phyloP scores from a whole-genome alignment of 2,113 vertebrate species.

The Brachyhypopomus gauderio region DNA sequence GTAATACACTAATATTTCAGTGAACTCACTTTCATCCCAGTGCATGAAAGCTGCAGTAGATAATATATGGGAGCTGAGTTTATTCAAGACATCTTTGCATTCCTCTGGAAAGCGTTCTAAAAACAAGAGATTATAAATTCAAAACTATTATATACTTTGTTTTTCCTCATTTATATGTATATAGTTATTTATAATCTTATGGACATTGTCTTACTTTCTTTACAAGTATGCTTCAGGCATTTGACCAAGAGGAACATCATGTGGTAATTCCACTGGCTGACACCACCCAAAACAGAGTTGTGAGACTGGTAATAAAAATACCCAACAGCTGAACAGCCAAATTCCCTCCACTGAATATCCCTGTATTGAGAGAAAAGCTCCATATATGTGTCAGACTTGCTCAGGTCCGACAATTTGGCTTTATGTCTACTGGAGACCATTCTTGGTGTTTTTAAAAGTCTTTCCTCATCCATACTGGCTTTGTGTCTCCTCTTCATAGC shows the following conservation, averaged over 20 bases:
- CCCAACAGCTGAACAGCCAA: slow-evolving; percentile 53
- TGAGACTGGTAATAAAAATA: slow-evolving; percentile 57
- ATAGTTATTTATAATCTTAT: background rate
- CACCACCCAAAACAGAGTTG: slow-evolving; percentile 46
- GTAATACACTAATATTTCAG: background rate
- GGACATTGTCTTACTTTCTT: slow-evolving; percentile 58
- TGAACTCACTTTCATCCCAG: slow-evolving; percentile 76
- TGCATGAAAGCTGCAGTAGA: slow-evolving; percentile 66
- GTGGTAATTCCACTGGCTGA: slow-evolving; percentile 65
- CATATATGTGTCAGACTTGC: slow-evolving; percentile 51
- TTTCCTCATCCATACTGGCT: slow-evolving; percentile 6
- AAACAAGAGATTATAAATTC: slow-evolving; percentile 42
- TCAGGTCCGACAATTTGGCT: slow-evolving; percentile 62
- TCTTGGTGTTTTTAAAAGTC: background rate
- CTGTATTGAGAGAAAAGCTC: slow-evolving; percentile 65
- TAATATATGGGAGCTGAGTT: slow-evolving; percentile 63
- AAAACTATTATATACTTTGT: background rate
- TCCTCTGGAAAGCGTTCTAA: slow-evolving; percentile 65
- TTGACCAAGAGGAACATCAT: slow-evolving; percentile 56
- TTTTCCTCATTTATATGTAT: too few species aligned
- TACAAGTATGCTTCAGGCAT: slow-evolving; percentile 52
- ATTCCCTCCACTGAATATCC: slow-evolving; percentile 62
- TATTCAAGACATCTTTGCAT: slow-evolving; percentile 63
- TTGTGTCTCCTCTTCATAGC: background rate
- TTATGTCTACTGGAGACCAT: slow-evolving; percentile 16